Percentiles rank a stretch among this genome's conserved stretches.
Conservation (phyloP, 1,140 invertebrate species). For the Eupristina koningsbergeri region DNA sequence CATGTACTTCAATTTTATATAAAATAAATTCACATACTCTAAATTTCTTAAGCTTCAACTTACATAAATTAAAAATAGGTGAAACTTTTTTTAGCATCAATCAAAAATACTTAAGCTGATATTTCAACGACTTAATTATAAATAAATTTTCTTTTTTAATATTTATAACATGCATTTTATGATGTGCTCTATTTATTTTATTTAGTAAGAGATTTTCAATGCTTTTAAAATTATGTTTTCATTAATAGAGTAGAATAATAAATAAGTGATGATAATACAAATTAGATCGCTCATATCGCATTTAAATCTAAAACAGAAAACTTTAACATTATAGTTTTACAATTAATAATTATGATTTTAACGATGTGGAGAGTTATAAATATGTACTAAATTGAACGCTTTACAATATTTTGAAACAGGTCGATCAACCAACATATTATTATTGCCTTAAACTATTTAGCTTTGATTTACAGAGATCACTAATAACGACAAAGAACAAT, state of each 20-base stretch:
- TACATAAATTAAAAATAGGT: conserved; percentile 25
- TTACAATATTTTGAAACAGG: conserved; percentile 7
- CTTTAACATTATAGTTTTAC: neutral
- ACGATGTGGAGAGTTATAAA: neutral
- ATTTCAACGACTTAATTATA: neutral
- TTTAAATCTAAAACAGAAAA: conserved; percentile 16
- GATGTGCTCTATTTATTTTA: neutral
- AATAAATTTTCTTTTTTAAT: neutral
- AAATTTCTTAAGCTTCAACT: neutral
- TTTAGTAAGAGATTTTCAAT: neutral
- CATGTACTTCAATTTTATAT: conserved; percentile 39
- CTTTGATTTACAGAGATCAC: conserved; percentile 47
- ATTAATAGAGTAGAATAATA: neutral
- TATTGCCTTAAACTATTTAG: conserved; percentile 23
- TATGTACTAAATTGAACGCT: neutral
- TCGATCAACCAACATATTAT: neutral
- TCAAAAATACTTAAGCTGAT: conserved; percentile 6
- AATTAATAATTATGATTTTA: neutral
- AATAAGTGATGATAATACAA: conserved; percentile 1
- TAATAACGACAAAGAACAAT: conserved; percentile 28
- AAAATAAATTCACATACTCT: conserved; percentile 41
- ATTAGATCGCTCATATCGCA: conserved; percentile 31
- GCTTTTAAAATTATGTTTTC: neutral
- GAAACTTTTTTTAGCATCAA: neutral
- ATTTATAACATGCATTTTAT: neutral